phyloP scores from a whole-genome alignment of 2,113 vertebrate species.

The Campylomormyrus tamandua region DNA sequence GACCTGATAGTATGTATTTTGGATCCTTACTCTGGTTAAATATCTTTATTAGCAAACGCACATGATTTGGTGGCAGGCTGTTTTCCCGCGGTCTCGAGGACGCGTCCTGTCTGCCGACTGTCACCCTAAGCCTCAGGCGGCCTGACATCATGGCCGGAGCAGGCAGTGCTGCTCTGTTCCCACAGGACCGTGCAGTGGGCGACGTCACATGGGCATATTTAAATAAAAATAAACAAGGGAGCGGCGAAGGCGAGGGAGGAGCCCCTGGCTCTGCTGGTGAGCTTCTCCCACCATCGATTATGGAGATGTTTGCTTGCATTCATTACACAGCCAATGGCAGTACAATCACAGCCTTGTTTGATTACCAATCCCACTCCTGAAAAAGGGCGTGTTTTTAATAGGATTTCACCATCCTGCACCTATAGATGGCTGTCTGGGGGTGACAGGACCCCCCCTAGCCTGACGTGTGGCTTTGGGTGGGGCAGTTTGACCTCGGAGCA shows the following conservation, averaged over 20 bases:
- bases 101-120: neutral
- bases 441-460: conserved; percentile 74
- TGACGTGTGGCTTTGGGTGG: conserved; percentile 72
- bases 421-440: conserved; percentile 48
- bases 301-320: conserved; percentile 49
- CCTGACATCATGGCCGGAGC: neutral
- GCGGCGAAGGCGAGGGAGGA: conserved; percentile 35
- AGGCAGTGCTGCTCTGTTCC: neutral
- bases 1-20: neutral
- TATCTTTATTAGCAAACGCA: neutral
- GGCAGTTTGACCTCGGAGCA: conserved; percentile 66
- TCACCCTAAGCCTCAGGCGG: neutral
- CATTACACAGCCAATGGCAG: conserved; percentile 48
- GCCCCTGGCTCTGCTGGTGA: conserved; percentile 51
- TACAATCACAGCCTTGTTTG: conserved; percentile 51
- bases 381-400: conserved; percentile 37
- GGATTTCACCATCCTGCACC: conserved; percentile 26
- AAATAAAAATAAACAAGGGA: conserved; percentile 38
- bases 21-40: neutral
- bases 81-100: neutral
- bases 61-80: neutral
- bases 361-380: conserved; percentile 38
- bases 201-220: neutral
- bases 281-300: conserved; percentile 52
- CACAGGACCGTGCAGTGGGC: neutral